phyloP scores from a whole-genome alignment of 2,888 invertebrate genomes.

The Vanessa cardui region DNA sequence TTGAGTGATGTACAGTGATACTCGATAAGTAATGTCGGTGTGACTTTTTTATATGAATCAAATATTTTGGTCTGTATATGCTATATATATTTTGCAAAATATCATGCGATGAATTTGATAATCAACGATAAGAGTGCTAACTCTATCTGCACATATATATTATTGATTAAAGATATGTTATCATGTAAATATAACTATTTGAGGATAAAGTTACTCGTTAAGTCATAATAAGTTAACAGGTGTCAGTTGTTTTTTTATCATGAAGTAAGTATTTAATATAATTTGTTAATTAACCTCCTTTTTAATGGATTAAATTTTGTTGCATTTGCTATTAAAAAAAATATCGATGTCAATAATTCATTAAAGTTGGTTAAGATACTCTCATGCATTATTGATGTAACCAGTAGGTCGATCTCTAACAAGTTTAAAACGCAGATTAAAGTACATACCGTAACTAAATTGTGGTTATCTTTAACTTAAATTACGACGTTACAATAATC shows the following conservation, averaged over 20 bases:
- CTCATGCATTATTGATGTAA: background rate
- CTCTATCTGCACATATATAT: slow-evolving; percentile 7
- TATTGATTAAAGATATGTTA: slow-evolving; percentile 26
- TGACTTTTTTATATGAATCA: background rate
- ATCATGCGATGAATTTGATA: background rate
- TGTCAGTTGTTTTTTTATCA: background rate
- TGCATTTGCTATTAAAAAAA: background rate
- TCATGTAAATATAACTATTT: slow-evolving; percentile 19
- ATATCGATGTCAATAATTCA: background rate
- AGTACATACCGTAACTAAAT: too few relatives aligned
- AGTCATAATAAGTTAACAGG: background rate
- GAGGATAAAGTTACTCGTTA: slow-evolving; percentile 2
- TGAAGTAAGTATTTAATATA: background rate
- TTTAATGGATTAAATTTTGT: too few relatives aligned
- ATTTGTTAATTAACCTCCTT: too few relatives aligned
- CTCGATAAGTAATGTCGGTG: slow-evolving; percentile 1
- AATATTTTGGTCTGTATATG: background rate
- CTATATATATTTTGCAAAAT: background rate
- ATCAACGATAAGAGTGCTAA: background rate
- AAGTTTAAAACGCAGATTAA: background rate
- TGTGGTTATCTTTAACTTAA: too few relatives aligned
- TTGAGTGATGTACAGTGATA: slow-evolving; percentile 4
- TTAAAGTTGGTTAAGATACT: background rate
- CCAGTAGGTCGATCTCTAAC: slow-evolving; percentile 1
- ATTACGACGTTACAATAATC: background rate